Evolutionary conservation across 2,888 invertebrate genomes (phyloP).

Genomic region (Ennomos fuscantarius): DNA sequence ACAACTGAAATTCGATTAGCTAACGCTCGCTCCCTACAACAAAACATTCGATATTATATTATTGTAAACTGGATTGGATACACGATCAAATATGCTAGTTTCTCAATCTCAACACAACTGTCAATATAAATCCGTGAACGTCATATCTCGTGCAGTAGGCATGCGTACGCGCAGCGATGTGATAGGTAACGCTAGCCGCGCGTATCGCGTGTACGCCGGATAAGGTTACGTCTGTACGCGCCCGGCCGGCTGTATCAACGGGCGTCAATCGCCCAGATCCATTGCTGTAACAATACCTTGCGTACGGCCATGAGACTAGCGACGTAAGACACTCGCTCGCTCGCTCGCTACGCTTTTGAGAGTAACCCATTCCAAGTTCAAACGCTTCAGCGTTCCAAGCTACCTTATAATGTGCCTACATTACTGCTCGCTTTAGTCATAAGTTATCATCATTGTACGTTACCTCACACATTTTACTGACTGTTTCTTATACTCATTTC

Average conservation of each 20-base stretch:
- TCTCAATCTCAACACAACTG: conserved; percentile 20
- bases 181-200: conserved; percentile 80
- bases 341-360: no score
- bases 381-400: no score
- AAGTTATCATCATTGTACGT: no score
- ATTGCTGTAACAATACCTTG: conserved; percentile 83
- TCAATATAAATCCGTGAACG: conserved; percentile 22
- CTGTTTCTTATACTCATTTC: no score
- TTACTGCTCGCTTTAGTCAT: no score
- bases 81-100: neutral
- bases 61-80: neutral
- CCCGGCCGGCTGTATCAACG: conserved; percentile 82
- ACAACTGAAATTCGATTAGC: no score
- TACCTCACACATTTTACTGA: no score
- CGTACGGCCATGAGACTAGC: conserved; percentile 52
- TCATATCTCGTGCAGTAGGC: conserved; percentile 25
- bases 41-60: no score
- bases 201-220: conserved; percentile 78
- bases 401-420: no score
- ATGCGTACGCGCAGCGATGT: conserved; percentile 42
- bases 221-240: conserved; percentile 70
- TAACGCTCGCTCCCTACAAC: no score
- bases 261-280: conserved; percentile 82
- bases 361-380: no score
- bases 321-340: conserved; percentile 27